phyloP scores from a whole-genome alignment of 2,888 invertebrate species.

The Syritta pipiens region DNA sequence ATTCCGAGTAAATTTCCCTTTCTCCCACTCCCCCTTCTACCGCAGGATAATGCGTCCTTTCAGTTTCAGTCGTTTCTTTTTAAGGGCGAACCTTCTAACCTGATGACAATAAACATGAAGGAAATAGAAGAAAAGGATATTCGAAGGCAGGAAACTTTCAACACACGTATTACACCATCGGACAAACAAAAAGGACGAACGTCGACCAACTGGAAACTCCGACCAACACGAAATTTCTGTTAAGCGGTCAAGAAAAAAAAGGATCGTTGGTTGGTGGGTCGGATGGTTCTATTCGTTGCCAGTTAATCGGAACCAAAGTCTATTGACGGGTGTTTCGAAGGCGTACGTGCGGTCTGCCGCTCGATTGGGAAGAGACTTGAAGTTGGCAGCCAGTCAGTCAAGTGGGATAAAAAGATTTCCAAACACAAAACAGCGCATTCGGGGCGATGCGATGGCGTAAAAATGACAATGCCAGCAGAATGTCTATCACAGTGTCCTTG shows the following conservation, averaged over 20 bases:
- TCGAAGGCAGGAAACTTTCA: no score
- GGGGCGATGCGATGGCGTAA: slow-evolving; percentile 31
- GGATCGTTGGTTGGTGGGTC: slow-evolving; percentile 21
- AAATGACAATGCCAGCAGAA: slow-evolving; percentile 46
- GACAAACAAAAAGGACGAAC: slow-evolving; percentile 5
- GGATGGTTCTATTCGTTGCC: slow-evolving; percentile 22
- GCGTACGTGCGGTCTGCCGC: slow-evolving; percentile 39
- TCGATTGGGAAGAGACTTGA: slow-evolving; percentile 12
- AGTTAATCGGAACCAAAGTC: slow-evolving; percentile 29
- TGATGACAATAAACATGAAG: slow-evolving; percentile 16
- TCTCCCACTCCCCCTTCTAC: slow-evolving; percentile 1
- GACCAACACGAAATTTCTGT: no score
- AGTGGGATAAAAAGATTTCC: slow-evolving; percentile 56
- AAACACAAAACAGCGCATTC: slow-evolving; percentile 35
- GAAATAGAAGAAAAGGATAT: slow-evolving; percentile 4
- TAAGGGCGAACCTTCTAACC: background rate
- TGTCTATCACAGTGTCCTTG: background rate
- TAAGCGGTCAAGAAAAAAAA: background rate
- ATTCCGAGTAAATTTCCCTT: slow-evolving; percentile 44
- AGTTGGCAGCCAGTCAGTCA: slow-evolving; percentile 46
- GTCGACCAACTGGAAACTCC: background rate
- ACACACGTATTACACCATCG: no score
- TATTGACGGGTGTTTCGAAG: slow-evolving; percentile 6
- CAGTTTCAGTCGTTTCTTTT: slow-evolving; percentile 3
- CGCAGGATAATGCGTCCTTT: slow-evolving; percentile 19